Base-by-base conservation (phyloP, 2,113 vertebrate species). In the Platysteira castanea region DNA sequence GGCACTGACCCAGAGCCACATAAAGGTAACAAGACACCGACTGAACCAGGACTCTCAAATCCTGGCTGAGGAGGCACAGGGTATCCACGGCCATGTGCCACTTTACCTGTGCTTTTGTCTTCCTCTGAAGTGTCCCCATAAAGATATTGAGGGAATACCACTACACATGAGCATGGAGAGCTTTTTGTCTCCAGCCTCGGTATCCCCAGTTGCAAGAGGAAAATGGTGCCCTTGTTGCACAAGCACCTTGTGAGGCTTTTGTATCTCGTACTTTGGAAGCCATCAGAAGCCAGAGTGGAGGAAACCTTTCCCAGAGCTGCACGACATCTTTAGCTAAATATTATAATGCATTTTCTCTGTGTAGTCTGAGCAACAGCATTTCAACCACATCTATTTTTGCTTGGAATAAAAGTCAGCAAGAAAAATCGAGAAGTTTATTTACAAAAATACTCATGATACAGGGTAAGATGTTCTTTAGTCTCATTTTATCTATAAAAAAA, bases 401-500 rank as follows among this genome's bases (percentile, higher is more conserved):
- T 63, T 61, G n/a, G 47, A 53, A 39, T n/a, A 84, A 63, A 87
- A 27, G 3, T 7, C 30, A 59, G 46, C 83, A 74, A 42, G 61
- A 65, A 81, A 68, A 31, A 11, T 7, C 42, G 33, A 77, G 31
- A 24, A 68, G 18, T 20, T 85, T 67, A 64, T 90, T 96, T 44
- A 6, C 21, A 81, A 70, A 92, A 86, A 26, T 41, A 20, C 27
- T 77, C 27, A 33, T 39, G 75, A 42, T 41, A 30, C 46, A 50
- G 76, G 47, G 15, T 77, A 80, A 94, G 41, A 71, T 22, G 79
- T 64, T 96, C 91, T 77, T 84, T 42, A 46, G 87, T 81, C 50
- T 91, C 44, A 35, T 95, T 94, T 91, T 83, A 37, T 80, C 82
- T 82, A 2, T 21, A 70, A 93, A 95, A 81, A 9, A 82, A 59